Percentiles rank a stretch among this genome's conserved stretches.
These are phyloP conservation scores for Mirounga angustirostris DNA, from an alignment of 2,113 vertebrate species.

Conservation along the genomic window DNA sequence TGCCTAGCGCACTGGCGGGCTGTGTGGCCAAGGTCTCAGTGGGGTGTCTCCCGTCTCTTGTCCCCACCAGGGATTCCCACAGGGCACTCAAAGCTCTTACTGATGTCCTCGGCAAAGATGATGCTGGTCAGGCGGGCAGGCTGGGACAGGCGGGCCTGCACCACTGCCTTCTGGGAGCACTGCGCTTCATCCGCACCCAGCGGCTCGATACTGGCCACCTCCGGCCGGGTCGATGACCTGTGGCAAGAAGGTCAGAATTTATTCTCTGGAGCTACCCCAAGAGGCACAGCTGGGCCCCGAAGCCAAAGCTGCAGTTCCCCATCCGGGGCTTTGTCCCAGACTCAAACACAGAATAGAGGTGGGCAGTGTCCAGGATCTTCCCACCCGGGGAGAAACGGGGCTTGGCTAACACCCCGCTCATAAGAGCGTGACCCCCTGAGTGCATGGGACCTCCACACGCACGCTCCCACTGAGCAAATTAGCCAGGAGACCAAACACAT, in stretches of 20 bases:
- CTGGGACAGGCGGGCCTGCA: conserved; percentile 93
- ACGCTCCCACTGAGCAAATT: accelerated
- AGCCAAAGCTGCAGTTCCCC: neutral
- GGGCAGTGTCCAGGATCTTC: neutral
- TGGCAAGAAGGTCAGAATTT: neutral
- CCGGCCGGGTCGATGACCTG: conserved; percentile 96
- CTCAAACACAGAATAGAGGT: neutral
- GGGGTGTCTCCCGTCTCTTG: accelerated
- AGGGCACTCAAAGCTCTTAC: conserved; percentile 83
- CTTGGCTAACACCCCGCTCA: accelerated
- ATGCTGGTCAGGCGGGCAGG: conserved; percentile 89
- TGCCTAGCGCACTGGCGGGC: accelerated
- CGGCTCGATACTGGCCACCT: conserved; percentile 94
- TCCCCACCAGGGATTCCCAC: accelerated
- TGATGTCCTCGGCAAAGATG: conserved; percentile 96
- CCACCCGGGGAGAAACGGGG: neutral
- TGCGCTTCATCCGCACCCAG: conserved; percentile 86
- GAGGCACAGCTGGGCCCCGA: neutral
- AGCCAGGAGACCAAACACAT: neutral
- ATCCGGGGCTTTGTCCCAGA: neutral
- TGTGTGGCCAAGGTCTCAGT: accelerated
- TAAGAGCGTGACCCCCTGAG: neutral
- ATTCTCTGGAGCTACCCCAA: neutral
- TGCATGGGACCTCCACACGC: accelerated
- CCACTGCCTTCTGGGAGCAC: conserved; percentile 94